Percentiles rank a stretch among this genome's conserved stretches.
Conservation (phyloP, 2,888 invertebrate species). For the Brachyptera putata region DNA sequence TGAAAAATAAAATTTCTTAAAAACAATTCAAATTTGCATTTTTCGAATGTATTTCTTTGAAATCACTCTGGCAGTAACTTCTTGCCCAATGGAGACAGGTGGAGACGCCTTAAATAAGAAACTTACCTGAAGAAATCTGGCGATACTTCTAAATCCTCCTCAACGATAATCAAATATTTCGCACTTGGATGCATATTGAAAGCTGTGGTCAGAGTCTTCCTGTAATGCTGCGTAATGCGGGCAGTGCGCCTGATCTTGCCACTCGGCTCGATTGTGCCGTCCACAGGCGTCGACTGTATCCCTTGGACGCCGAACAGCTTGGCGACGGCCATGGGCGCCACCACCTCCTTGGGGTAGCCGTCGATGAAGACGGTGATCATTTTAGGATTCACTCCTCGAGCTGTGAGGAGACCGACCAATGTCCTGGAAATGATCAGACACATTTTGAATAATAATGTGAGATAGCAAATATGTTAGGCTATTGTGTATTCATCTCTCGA, state of each 20-base stretch:
- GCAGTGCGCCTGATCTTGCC: constrained; percentile 44
- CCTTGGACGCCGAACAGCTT: constrained; percentile 52
- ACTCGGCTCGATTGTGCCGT: constrained; percentile 39
- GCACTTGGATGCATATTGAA: constrained; percentile 53
- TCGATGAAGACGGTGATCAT: constrained; percentile 57
- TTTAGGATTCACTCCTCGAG: constrained; percentile 50
- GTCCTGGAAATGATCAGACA: constrained; percentile 43
- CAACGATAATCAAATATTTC: constrained; percentile 53
- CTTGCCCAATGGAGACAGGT: no score
- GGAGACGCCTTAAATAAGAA: no score
- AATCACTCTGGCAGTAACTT: no score
- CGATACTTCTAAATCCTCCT: constrained; percentile 55
- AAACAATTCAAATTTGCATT: no score
- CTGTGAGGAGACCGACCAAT: constrained; percentile 49
- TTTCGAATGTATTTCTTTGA: no score
- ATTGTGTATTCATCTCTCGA: no score
- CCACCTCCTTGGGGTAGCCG: constrained; percentile 52
- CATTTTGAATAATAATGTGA: no score
- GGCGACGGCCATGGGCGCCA: constrained; percentile 49
- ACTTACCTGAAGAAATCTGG: constrained; percentile 55
- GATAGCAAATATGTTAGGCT: no score
- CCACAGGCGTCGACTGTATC: constrained; percentile 52
- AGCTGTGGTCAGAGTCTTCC: constrained; percentile 53
- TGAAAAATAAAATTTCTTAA: no score
- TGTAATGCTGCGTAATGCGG: constrained; percentile 56